Evolutionary conservation across 64 coral and sea anemone species (phyloP).

Genomic region (Actinia equina): DNA sequence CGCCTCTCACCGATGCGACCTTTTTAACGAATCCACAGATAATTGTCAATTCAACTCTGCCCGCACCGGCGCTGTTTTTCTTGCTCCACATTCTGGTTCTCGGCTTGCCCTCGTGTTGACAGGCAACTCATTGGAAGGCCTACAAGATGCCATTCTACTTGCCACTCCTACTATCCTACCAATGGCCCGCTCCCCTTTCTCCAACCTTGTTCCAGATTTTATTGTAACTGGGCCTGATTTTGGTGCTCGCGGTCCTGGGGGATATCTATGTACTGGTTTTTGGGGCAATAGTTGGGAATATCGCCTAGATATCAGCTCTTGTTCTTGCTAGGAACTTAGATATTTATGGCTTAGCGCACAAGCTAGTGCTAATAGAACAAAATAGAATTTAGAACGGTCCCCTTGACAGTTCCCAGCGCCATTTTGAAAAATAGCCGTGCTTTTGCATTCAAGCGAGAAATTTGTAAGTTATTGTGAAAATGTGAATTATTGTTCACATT

Average conservation of each 20-base stretch:
- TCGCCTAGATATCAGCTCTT: slow-evolving; percentile 55
- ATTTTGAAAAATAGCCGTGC: no score
- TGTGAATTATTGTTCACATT: no score
- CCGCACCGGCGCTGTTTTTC: slow-evolving; percentile 71
- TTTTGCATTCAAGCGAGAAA: no score
- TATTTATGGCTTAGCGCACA: not conserved
- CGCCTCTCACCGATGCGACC: no score
- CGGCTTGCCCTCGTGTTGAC: slow-evolving; percentile 80
- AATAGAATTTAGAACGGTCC: no score
- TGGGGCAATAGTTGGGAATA: slow-evolving; percentile 94
- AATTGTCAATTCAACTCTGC: slow-evolving; percentile 45
- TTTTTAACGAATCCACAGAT: slow-evolving; percentile 22
- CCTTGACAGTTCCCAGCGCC: no score
- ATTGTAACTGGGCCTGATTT: slow-evolving; percentile 92
- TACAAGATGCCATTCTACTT: slow-evolving; percentile 69
- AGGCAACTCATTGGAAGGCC: slow-evolving; percentile 76
- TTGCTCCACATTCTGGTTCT: slow-evolving; percentile 72
- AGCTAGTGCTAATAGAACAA: not conserved
- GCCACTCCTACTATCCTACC: slow-evolving; percentile 94
- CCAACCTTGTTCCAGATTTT: slow-evolving; percentile 95
- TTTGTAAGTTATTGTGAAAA: no score
- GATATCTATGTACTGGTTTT: slow-evolving; percentile 89
- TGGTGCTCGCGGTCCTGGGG: slow-evolving; percentile 74
- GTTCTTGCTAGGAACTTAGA: slow-evolving; percentile 37
- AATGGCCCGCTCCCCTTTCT: slow-evolving; percentile 97